phyloP scores from a whole-genome alignment of 2,888 invertebrate genomes.

The Trichogramma evanescens region DNA sequence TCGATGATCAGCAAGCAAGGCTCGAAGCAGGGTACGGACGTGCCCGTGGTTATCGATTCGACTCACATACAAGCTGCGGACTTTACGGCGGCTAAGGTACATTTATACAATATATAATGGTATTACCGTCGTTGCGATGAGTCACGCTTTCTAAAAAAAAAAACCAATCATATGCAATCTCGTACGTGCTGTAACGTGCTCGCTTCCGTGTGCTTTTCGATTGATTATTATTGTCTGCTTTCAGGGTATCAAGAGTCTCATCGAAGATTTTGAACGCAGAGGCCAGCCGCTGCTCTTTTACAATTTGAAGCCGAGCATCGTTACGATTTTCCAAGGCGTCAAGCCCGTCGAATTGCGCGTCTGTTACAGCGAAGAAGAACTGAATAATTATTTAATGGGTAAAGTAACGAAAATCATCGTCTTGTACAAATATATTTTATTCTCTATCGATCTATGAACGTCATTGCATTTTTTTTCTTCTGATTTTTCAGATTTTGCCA shows the following conservation, averaged over 20 bases:
- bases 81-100: conserved; percentile 60
- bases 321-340: conserved; percentile 54
- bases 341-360: conserved; percentile 53
- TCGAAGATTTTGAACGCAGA: conserved; percentile 54
- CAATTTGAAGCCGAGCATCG: conserved; percentile 55
- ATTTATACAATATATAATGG: neutral
- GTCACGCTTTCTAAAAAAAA: neutral
- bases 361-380: conserved; percentile 51
- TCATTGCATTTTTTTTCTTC: neutral
- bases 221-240: conserved; percentile 17
- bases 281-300: conserved; percentile 55
- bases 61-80: conserved; percentile 60
- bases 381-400: conserved; percentile 53
- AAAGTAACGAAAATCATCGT: conserved; percentile 16
- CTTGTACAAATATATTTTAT: neutral
- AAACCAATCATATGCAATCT: too few relatives aligned
- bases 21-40: conserved; percentile 52
- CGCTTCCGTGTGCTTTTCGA: too few relatives aligned
- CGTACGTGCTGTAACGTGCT: too few relatives aligned
- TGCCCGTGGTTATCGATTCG: conserved; percentile 58
- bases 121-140: neutral
- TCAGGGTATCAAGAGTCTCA: conserved; percentile 58
- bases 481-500: conserved; percentile 24
- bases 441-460: neutral
- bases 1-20: conserved; percentile 69